Evolutionary conservation across 2,888 invertebrate genomes (phyloP).

Genomic region (Diploptera punctata): DNA sequence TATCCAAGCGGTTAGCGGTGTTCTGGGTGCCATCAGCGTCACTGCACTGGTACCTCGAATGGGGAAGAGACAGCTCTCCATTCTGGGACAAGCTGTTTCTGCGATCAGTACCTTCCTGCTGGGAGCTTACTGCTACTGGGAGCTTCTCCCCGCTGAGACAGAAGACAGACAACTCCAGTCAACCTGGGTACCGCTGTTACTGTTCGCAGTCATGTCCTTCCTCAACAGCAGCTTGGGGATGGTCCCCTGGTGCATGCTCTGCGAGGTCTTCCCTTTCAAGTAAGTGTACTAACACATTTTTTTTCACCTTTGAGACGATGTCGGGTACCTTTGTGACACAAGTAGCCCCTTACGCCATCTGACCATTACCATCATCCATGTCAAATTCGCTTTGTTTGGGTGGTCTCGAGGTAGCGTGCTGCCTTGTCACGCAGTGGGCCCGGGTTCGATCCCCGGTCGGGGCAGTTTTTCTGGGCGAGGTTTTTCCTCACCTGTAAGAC

Average conservation of each 20-base stretch:
- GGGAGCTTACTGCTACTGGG: background rate
- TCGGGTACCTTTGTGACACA: background rate
- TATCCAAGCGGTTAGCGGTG: background rate
- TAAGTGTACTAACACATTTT: too few relatives aligned
- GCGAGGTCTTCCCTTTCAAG: slow-evolving; percentile 55
- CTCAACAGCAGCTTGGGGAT: slow-evolving; percentile 55
- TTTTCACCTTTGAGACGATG: too few relatives aligned
- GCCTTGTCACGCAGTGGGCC: too few relatives aligned
- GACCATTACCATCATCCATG: background rate
- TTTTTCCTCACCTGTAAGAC: too few relatives aligned
- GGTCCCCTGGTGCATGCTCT: slow-evolving; percentile 63
- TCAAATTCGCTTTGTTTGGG: background rate
- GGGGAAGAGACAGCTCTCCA: background rate
- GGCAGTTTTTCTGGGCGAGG: too few relatives aligned
- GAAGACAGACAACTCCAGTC: background rate
- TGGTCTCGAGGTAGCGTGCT: too few relatives aligned
- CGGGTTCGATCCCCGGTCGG: too few relatives aligned
- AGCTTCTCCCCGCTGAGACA: background rate
- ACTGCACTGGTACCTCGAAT: background rate
- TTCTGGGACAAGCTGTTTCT: background rate
- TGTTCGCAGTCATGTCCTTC: slow-evolving; percentile 56
- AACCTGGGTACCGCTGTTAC: slow-evolving; percentile 51
- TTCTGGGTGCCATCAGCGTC: background rate
- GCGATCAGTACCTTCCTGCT: background rate
- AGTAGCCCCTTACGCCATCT: background rate